Evolutionary conservation across 1,140 invertebrate species (phyloP), one percentile per base, ranked within the genome.

Genomic region (Colletes latitarsis): DNA sequence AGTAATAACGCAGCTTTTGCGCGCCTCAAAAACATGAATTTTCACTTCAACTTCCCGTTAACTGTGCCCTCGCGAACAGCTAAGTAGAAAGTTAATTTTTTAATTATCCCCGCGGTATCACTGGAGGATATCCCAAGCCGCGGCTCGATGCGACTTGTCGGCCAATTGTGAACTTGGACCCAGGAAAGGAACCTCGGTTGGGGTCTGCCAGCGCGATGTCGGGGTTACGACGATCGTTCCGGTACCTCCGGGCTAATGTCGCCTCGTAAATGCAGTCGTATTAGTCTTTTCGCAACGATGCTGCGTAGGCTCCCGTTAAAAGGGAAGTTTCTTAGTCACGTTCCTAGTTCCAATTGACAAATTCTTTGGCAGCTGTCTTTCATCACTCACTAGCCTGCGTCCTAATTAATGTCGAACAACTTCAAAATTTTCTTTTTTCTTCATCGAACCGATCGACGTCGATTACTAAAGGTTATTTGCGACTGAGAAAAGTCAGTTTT

Each of bases 11-110:
- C 83, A 89, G 88, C 88, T 85, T 90, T 88, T 87, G 85, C 82
- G 86, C 81, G 91, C 87, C 90, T 92, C 92, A 92, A 92, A 92
- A 93, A 93, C 91, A 92, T 86, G 91, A 92, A 91, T 93, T 93
- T 93, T 93, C 91, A 92, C 92, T 93, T 92, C 89, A 93, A 92
- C 91, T 93, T 92, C 90, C 74, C 89, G 89, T 90, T 91, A 92
- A 92, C 91, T 91, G 87, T 81, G 62, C 88, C 58, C 21, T 46
- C 41, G 63, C n/a, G 63, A 66, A 66, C 43, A 66, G 39, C 63
- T 43, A 66, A 66, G 43, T 66, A 46, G 63, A 66, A 46, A 66
- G 63, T 66, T 66, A 41, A 91, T 92, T 92, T 91, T 92, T 92
- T 92, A 92, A 92, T 92, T 92, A 92, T 87, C 85, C 80, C 81